A percentile compares a stretch with the other conserved stretches of the same genome.
phyloP scores from a whole-genome alignment of 53 echinoderm and acorn worm species.

The Pentamera pediparva region DNA sequence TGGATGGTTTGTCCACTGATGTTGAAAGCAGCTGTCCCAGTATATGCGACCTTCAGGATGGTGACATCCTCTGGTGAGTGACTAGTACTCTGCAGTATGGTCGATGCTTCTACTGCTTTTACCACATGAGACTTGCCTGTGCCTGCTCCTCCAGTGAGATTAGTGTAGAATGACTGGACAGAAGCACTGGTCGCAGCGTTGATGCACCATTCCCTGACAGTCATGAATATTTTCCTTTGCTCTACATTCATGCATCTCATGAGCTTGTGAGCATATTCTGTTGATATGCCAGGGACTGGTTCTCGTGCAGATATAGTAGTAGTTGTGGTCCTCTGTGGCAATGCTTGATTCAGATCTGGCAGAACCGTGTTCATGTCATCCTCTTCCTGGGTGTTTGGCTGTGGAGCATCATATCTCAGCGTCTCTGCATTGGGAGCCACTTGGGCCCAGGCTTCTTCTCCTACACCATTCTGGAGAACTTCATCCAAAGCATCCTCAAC shows the following conservation, averaged over 20 bases:
- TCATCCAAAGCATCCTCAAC: no score
- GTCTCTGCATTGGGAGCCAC: slow-evolving; percentile 32
- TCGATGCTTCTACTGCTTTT: slow-evolving; percentile 1
- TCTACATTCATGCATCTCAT: no score
- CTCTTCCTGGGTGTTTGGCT: not conserved
- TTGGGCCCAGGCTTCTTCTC: slow-evolving; percentile 37
- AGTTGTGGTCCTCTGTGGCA: slow-evolving; percentile 1
- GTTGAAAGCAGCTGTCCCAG: slow-evolving; percentile 49
- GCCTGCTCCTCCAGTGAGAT: slow-evolving; percentile 51
- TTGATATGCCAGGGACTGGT: no score
- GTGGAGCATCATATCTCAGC: slow-evolving; percentile 19
- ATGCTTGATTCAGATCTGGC: slow-evolving; percentile 20
- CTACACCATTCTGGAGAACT: no score
- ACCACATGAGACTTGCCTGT: slow-evolving; percentile 42
- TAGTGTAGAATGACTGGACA: slow-evolving; percentile 40
- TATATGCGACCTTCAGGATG: slow-evolving; percentile 24
- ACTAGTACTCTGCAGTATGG: not conserved
- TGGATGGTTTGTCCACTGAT: slow-evolving; percentile 37
- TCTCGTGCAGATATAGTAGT: no score
- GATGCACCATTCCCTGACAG: no score
- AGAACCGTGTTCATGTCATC: not conserved
- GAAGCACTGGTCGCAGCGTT: no score
- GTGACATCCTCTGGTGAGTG: not conserved
- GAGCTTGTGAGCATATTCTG: no score
- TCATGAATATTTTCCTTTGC: no score